A percentile compares a stretch with the other conserved stretches of the same genome.
phyloP scores from a whole-genome alignment of 2,797 vertebrate genomes.

The Megaceryle alcyon region DNA sequence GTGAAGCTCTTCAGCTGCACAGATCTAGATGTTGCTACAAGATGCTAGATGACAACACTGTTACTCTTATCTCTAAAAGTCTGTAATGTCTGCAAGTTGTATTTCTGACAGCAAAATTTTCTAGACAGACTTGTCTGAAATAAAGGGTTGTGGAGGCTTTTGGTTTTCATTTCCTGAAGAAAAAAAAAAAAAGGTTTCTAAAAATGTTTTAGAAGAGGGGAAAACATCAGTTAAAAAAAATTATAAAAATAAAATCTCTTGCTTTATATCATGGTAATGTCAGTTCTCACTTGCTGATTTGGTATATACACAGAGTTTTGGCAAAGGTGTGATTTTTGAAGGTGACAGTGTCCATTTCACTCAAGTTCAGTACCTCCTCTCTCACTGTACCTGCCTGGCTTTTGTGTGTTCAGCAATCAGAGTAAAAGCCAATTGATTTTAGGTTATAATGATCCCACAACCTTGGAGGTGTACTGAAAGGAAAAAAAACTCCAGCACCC shows the following conservation, averaged over 20 bases:
- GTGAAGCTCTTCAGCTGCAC: background rate
- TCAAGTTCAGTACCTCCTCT: background rate
- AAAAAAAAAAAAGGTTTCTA: background rate
- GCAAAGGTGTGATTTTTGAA: constrained; percentile 2
- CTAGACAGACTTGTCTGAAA: background rate
- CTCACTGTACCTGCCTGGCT: constrained; percentile 13
- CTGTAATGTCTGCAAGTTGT: background rate
- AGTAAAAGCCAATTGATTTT: constrained; percentile 48
- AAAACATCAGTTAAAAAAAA: background rate
- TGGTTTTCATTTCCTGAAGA: background rate
- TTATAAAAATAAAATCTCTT: background rate
- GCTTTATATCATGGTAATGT: fast-evolving
- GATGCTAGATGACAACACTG: background rate
- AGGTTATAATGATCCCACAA: background rate
- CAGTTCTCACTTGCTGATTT: background rate
- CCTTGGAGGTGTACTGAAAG: constrained; percentile 43
- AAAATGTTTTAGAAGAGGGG: background rate
- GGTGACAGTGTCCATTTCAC: background rate
- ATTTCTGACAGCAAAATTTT: background rate
- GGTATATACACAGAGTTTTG: background rate
- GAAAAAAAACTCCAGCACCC: constrained; percentile 72
- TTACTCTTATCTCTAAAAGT: background rate
- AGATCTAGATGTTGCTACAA: background rate
- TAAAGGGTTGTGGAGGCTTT: background rate
- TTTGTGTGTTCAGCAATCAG: constrained; percentile 42